Evolutionary conservation across 2,888 invertebrate species (phyloP).

Genomic region (Phymatocera aterrima): DNA sequence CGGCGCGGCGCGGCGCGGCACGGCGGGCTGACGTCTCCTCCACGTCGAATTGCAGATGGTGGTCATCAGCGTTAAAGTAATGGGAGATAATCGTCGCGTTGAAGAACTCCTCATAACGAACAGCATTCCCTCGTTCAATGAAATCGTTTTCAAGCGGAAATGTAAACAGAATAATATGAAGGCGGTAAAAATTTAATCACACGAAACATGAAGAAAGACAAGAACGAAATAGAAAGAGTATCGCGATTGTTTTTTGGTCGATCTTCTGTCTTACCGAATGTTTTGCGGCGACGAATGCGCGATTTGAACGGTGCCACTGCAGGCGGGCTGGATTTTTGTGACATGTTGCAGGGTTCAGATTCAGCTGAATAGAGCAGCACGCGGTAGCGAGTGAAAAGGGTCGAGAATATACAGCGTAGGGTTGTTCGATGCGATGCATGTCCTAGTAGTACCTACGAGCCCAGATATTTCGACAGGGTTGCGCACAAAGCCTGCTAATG

Average conservation of each 20-base stretch:
- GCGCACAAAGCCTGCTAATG: conserved; percentile 58
- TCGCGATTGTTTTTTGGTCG: no score
- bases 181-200: background rate
- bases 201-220: background rate
- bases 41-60: conserved; percentile 54
- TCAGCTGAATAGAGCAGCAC: background rate
- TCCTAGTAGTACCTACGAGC: background rate
- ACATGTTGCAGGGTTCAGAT: no score
- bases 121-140: background rate
- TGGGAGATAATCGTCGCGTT: conserved; percentile 54
- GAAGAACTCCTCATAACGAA: background rate
- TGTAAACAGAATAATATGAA: background rate
- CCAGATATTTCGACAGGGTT: conserved; percentile 42
- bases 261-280: no score
- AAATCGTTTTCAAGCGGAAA: background rate
- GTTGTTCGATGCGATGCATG: conserved; percentile 9
- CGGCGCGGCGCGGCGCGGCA: background rate
- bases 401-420: background rate
- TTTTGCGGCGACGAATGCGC: no score
- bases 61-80: conserved; percentile 59
- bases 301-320: no score
- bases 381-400: conserved; percentile 29
- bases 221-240: no score
- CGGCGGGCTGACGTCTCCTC: conserved; percentile 40
- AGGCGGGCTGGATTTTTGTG: no score